Evolutionary conservation across 2,113 vertebrate species (phyloP).

Genomic region (Mustela nigripes): DNA sequence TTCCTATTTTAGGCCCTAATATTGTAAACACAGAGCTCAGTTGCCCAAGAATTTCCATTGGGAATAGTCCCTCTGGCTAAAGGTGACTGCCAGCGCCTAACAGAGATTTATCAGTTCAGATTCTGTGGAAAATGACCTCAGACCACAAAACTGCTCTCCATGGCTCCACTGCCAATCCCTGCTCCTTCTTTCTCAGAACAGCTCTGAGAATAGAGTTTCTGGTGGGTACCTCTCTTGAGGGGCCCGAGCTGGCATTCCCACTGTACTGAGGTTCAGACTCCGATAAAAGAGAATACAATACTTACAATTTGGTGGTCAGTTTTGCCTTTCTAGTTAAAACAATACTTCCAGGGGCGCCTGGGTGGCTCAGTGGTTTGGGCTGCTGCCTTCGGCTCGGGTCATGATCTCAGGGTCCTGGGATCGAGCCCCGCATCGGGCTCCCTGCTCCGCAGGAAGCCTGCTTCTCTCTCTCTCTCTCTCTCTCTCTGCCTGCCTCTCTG

Average conservation of each 20-base stretch:
- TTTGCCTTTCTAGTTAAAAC: too few relatives aligned
- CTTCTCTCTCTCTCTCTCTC: too few relatives aligned
- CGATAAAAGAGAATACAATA: neutral
- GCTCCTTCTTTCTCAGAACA: neutral
- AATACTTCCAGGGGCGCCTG: too few relatives aligned
- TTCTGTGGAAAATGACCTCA: neutral
- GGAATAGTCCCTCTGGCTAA: neutral
- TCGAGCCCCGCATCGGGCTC: too few relatives aligned
- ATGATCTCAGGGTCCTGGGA: too few relatives aligned
- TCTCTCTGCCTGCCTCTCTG: too few relatives aligned
- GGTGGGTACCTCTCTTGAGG: fast-evolving
- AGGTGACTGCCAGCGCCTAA: neutral
- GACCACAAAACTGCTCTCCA: neutral
- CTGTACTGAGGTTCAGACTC: neutral
- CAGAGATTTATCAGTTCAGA: neutral
- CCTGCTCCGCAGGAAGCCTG: too few relatives aligned
- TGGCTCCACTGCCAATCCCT: neutral
- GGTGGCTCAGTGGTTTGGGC: too few relatives aligned
- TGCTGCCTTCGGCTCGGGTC: too few relatives aligned
- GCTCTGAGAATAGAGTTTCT: neutral
- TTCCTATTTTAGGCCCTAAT: fast-evolving
- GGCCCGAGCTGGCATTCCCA: neutral
- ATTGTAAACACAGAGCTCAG: neutral
- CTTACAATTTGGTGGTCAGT: neutral
- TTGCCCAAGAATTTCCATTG: neutral